Conservation (phyloP, 2,113 vertebrate species). For the Bagarius yarrelli region DNA sequence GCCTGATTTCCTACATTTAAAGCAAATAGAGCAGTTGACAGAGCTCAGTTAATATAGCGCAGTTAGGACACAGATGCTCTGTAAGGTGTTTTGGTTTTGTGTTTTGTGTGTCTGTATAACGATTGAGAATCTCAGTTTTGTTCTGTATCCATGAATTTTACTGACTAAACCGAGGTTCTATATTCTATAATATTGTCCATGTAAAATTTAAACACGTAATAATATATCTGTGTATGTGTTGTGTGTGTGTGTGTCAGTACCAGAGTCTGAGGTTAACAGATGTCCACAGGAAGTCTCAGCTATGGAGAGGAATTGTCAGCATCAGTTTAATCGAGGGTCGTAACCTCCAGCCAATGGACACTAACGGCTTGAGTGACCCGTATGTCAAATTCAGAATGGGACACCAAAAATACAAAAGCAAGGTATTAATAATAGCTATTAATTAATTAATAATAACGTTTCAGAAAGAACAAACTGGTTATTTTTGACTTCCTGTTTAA, state of each 20-base stretch:
- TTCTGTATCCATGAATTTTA: neutral
- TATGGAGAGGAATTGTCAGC: constrained; percentile 95
- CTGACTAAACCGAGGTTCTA: neutral
- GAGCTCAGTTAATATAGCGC: neutral
- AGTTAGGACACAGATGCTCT: neutral
- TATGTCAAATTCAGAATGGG: constrained; percentile 94
- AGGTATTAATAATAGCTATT: constrained; percentile 80
- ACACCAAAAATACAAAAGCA: constrained; percentile 98
- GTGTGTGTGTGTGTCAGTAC: constrained; percentile 69
- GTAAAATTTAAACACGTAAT: neutral
- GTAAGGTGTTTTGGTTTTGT: neutral
- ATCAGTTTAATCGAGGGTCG: constrained; percentile 89
- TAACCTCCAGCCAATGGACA: constrained; percentile 88
- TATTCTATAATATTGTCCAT: neutral
- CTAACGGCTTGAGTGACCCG: constrained; percentile 90
- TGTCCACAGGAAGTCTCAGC: constrained; percentile 86
- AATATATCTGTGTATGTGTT: constrained; percentile 30
- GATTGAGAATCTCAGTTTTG: neutral
- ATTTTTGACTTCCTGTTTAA: too few species aligned
- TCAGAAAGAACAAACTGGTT: too few species aligned
- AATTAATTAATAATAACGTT: too few species aligned
- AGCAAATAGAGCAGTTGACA: neutral
- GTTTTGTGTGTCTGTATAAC: constrained; percentile 9
- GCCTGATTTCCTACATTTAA: constrained; percentile 9
- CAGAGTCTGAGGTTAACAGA: constrained; percentile 92